A percentile compares a stretch with the other conserved stretches of the same genome.
Evolutionary conservation across 37 sponge, comb jelly and placozoan genomes (phyloP).

Genomic region (Eunapius fragilis): DNA sequence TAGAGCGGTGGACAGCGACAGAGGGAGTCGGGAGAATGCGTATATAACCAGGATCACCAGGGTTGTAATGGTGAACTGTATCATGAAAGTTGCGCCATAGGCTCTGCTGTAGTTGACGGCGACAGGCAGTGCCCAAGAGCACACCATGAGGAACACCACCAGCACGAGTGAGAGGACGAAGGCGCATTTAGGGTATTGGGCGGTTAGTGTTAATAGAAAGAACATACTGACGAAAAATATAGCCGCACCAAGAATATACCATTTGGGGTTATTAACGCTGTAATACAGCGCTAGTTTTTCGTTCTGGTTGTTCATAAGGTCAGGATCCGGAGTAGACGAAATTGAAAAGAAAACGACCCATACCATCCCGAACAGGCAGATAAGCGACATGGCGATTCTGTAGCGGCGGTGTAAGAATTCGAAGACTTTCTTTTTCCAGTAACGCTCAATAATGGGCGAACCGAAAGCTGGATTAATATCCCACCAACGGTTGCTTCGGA

Average conservation of each 20-base stretch:
- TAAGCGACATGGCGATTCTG: constrained; percentile 47
- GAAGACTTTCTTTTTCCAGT: constrained; percentile 59
- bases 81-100: constrained; percentile 46
- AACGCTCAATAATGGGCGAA: constrained; percentile 56
- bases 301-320: too few relatives aligned
- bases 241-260: constrained; percentile 55
- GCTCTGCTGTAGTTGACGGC: constrained; percentile 5
- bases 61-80: constrained; percentile 71
- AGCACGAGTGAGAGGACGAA: constrained; percentile 46
- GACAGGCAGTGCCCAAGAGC: constrained; percentile 42
- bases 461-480: constrained; percentile 47
- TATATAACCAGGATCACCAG: constrained; percentile 66
- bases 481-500: constrained; percentile 44
- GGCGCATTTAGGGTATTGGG: constrained; percentile 39
- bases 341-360: constrained; percentile 81
- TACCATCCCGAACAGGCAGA: constrained; percentile 61
- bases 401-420: constrained; percentile 70
- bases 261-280: constrained; percentile 28
- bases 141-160: constrained; percentile 41
- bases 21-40: constrained; percentile 57
- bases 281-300: constrained; percentile 15
- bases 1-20: constrained; percentile 32
- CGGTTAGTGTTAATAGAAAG: constrained; percentile 34
- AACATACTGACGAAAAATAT: constrained; percentile 27
- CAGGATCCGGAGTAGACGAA: constrained; percentile 8